Conservation (phyloP, 2,888 invertebrate genomes). For the Eustalomyia histrio region DNA sequence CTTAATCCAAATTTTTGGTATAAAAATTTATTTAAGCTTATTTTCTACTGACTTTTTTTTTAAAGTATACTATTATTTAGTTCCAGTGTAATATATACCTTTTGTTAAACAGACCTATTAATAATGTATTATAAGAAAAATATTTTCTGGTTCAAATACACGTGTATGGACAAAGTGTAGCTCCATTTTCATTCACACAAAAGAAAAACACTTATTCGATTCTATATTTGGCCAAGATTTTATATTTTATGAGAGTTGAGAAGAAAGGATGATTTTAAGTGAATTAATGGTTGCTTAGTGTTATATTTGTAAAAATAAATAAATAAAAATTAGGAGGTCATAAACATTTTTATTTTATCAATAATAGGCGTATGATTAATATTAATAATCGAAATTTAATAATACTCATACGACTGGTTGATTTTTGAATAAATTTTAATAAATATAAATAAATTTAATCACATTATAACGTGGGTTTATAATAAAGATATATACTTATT, state of each 20-base stretch:
- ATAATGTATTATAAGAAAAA: slow-evolving; percentile 6
- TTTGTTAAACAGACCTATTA: slow-evolving; percentile 17
- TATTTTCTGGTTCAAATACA: neutral
- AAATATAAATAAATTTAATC: no score
- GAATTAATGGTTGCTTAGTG: neutral
- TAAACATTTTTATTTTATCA: neutral
- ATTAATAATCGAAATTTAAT: slow-evolving; percentile 11
- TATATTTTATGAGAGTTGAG: neutral
- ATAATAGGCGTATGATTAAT: slow-evolving; percentile 25
- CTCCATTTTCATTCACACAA: slow-evolving; percentile 30
- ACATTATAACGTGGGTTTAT: no score
- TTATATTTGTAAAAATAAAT: no score
- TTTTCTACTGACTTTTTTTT: no score
- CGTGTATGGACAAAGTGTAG: slow-evolving; percentile 1
- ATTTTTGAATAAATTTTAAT: no score
- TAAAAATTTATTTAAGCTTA: no score
- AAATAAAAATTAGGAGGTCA: neutral
- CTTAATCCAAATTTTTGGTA: no score
- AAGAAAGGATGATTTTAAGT: neutral
- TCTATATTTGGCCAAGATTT: slow-evolving; percentile 11
- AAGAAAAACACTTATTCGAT: slow-evolving; percentile 24
- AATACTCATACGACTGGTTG: slow-evolving; percentile 22
- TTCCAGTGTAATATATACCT: slow-evolving; percentile 11
- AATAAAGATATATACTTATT: no score
- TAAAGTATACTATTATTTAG: neutral